phyloP scores from a whole-genome alignment of 2,888 invertebrate genomes.

The Drosophila paucipuncta region DNA sequence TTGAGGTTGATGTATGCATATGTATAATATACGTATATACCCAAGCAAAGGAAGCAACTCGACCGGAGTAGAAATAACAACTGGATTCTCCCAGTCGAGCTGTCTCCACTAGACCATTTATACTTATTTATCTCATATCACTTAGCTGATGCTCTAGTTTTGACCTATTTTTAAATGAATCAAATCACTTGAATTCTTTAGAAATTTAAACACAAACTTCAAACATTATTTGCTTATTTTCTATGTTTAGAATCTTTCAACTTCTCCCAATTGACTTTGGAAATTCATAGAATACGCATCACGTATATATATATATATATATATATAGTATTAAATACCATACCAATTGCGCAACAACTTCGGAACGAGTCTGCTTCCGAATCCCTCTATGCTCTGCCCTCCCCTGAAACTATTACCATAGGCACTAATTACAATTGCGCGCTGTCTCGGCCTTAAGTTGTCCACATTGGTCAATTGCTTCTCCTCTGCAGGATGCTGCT shows the following conservation, averaged over 20 bases:
- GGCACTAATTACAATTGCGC: constrained; percentile 70
- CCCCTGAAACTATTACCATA: constrained; percentile 44
- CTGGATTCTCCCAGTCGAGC: not conserved
- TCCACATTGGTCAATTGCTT: constrained; percentile 54
- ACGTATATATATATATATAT: not conserved
- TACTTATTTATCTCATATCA: not conserved
- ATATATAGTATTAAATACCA: constrained; percentile 29
- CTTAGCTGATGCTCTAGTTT: not conserved
- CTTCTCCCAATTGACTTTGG: not conserved
- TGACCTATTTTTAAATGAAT: not conserved
- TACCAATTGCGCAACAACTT: constrained; percentile 44
- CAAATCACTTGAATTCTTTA: not conserved
- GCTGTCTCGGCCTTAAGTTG: constrained; percentile 43
- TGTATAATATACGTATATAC: not conserved
- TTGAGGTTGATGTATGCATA: not conserved
- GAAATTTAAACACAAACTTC: not conserved
- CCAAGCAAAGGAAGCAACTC: not conserved
- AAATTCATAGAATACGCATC: not conserved
- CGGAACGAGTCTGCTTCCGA: constrained; percentile 5
- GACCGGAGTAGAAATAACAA: rapidly evolving
- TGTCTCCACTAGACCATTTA: not conserved
- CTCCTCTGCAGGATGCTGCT: constrained; percentile 17
- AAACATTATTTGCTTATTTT: not conserved
- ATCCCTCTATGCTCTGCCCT: not conserved
- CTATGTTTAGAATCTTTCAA: not conserved